A percentile compares a stretch with the other conserved stretches of the same genome.
These are phyloP conservation scores for Diplogasteroides magnus DNA, from an alignment of 1,140 invertebrate genomes.

Conservation along the genomic window DNA sequence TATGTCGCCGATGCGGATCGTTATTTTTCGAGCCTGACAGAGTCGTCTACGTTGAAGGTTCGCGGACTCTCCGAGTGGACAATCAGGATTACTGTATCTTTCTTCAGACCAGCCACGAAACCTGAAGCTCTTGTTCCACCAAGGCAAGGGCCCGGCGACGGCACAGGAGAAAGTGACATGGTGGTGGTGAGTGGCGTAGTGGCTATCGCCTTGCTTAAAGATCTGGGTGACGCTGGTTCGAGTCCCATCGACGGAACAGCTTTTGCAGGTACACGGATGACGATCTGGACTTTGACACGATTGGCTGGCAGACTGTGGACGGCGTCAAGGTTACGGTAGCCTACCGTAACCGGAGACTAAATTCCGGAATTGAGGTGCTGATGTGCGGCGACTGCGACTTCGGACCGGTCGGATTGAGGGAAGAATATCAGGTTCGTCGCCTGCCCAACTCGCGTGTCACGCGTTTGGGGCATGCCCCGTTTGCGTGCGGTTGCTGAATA, in stretches of 20 bases:
- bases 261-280: conserved; percentile 31
- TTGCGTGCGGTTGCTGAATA: too few relatives aligned
- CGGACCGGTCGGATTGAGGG: conserved; percentile 25
- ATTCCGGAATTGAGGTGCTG: conserved; percentile 2
- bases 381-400: conserved; percentile 40
- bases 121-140: not conserved
- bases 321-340: conserved; percentile 27
- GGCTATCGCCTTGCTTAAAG: too few relatives aligned
- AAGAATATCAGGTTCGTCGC: too few relatives aligned
- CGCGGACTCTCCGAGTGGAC: too few relatives aligned
- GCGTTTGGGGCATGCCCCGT: too few relatives aligned
- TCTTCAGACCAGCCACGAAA: too few relatives aligned
- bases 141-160: not conserved
- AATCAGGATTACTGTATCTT: too few relatives aligned
- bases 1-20: not conserved
- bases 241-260: too few relatives aligned
- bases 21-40: not conserved
- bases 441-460: too few relatives aligned
- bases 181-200: too few relatives aligned
- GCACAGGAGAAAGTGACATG: not conserved
- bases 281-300: conserved; percentile 33
- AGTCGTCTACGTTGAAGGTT: not conserved
- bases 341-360: too few relatives aligned
- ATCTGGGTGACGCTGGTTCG: too few relatives aligned
- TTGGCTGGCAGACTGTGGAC: conserved; percentile 36